phyloP scores from a whole-genome alignment of 37 sponge, comb jelly and placozoan genomes.

The Dysidea cf. avara region DNA sequence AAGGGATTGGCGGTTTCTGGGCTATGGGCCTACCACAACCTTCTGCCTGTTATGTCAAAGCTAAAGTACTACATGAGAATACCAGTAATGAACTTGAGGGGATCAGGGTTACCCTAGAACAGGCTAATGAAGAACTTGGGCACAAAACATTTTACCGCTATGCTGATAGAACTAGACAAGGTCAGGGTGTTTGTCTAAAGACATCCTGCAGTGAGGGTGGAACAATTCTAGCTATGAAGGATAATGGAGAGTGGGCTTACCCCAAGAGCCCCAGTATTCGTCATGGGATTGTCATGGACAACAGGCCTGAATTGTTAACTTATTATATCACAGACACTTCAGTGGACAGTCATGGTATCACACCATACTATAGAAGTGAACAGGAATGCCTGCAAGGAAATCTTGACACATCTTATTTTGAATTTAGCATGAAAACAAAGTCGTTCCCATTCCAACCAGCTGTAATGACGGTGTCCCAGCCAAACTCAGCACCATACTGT shows the following conservation, averaged over 20 bases:
- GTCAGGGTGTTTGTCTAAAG: constrained; percentile 24
- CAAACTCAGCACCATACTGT: not conserved
- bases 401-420: not conserved
- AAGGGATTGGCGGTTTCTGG: constrained; percentile 1
- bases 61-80: not conserved
- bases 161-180: not conserved
- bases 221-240: not conserved
- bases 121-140: not conserved
- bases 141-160: constrained; percentile 15
- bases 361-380: constrained; percentile 23
- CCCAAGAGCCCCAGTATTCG: constrained; percentile 11
- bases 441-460: not conserved
- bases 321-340: not conserved
- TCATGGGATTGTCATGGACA: constrained; percentile 21
- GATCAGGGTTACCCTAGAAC: not conserved
- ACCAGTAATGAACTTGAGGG: constrained; percentile 1
- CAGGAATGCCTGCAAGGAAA: not conserved
- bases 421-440: not conserved
- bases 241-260: not conserved
- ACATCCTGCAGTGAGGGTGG: constrained; percentile 16
- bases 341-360: not conserved
- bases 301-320: constrained; percentile 13
- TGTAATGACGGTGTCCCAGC: not conserved
- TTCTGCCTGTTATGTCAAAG: constrained; percentile 16
- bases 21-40: constrained; percentile 13